Evolutionary conservation across 2,113 vertebrate species (phyloP).

Genomic region (Hemiscyllium ocellatum): DNA sequence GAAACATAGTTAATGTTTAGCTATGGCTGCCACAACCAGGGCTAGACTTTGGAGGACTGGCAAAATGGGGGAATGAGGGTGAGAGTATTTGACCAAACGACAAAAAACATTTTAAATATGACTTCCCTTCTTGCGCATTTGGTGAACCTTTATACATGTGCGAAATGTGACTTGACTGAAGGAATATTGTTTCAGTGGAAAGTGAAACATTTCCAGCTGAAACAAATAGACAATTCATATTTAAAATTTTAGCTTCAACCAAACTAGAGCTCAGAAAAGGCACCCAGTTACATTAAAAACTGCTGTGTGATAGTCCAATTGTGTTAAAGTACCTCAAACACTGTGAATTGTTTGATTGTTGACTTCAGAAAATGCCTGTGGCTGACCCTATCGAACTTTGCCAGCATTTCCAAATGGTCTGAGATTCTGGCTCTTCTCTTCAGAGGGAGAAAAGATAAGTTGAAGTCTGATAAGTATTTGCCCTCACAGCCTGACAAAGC

Average conservation of each 20-base stretch:
- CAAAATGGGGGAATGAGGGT: background rate
- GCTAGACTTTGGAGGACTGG: background rate
- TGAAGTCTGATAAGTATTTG: background rate
- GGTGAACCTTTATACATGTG: background rate
- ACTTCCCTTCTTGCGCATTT: background rate
- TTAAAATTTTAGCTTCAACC: background rate
- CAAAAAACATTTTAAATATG: background rate
- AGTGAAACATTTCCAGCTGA: background rate
- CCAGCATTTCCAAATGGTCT: background rate
- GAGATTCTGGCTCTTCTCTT: slow-evolving; percentile 11
- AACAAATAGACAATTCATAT: background rate
- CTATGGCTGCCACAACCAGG: background rate
- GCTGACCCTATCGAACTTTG: slow-evolving; percentile 14
- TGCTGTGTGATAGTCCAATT: background rate
- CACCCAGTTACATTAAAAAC: background rate
- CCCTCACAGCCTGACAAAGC: slow-evolving; percentile 22
- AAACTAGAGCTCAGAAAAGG: background rate
- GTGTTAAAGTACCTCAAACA: background rate
- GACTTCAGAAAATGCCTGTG: slow-evolving; percentile 11
- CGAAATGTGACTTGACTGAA: background rate
- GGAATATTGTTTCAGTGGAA: background rate
- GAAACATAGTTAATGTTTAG: background rate
- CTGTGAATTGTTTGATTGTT: slow-evolving; percentile 31
- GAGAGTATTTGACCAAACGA: background rate
- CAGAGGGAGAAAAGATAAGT: slow-evolving; percentile 21